Evolutionary conservation across 2,797 vertebrate species (phyloP).

Genomic region (Esox masquinongy): DNA sequence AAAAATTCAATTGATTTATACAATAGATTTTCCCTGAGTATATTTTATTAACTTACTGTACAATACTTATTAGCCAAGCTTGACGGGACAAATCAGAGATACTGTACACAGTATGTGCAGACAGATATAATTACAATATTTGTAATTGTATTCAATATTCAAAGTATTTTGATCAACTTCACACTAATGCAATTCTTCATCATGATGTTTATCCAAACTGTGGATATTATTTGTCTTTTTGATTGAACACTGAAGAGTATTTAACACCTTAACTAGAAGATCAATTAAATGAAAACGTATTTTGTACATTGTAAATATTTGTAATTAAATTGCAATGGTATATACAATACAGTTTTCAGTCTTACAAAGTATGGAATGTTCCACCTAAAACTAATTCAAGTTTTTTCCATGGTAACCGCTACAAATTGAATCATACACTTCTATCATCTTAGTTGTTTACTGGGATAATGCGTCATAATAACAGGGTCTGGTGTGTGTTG

Average conservation of each 20-base stretch:
- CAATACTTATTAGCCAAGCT: background rate
- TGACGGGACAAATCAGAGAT: background rate
- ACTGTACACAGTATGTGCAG: background rate
- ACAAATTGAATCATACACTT: conserved; percentile 10
- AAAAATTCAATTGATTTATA: background rate
- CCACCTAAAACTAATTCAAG: conserved; percentile 19
- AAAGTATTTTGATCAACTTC: background rate
- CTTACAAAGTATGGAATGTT: conserved; percentile 13
- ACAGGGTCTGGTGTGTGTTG: background rate
- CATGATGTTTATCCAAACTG: background rate
- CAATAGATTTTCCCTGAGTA: background rate
- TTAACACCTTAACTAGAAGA: no score
- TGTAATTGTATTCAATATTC: background rate
- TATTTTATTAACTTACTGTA: background rate
- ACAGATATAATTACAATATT: background rate
- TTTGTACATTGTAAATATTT: background rate
- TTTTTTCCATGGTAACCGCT: background rate
- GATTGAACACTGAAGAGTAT: no score
- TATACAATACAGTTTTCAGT: conserved; percentile 25
- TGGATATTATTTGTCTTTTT: background rate
- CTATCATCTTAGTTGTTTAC: background rate
- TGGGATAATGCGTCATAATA: no score
- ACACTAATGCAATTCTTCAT: background rate
- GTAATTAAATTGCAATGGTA: background rate
- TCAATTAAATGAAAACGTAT: no score